phyloP scores from a whole-genome alignment of 2,113 vertebrate genomes.

The Eulemur macaco region DNA sequence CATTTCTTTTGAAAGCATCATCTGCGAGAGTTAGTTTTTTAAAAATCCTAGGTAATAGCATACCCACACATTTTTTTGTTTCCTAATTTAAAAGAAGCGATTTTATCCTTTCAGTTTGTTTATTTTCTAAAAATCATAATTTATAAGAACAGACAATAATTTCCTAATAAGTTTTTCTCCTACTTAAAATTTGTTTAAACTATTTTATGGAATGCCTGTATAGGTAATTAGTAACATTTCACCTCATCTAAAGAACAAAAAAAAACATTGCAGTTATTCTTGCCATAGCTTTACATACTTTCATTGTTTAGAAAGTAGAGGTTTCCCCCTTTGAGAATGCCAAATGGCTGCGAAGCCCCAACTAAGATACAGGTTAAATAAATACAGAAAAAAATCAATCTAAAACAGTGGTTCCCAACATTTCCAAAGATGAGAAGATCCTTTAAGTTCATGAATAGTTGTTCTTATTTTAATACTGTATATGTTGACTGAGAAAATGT shows the following conservation, averaged over 20 bases:
- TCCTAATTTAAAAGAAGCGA: constrained; percentile 1
- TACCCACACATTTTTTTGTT: background rate
- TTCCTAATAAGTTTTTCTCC: background rate
- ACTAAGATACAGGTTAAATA: constrained; percentile 26
- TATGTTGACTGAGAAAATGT: background rate
- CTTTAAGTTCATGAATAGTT: background rate
- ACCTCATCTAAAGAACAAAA: constrained; percentile 5
- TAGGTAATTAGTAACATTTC: background rate
- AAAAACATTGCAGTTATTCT: background rate
- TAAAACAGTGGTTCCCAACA: background rate
- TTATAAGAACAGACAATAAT: background rate
- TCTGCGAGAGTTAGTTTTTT: background rate
- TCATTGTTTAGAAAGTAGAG: background rate
- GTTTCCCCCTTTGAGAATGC: background rate
- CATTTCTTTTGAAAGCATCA: constrained; percentile 26
- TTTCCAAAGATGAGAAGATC: background rate
- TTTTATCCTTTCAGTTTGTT: background rate
- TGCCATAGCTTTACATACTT: background rate
- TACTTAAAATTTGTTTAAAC: background rate
- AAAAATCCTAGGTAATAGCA: background rate
- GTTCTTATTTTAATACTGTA: background rate
- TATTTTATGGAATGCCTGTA: background rate
- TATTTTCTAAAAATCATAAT: constrained; percentile 19
- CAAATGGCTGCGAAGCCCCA: background rate
- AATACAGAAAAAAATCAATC: background rate